phyloP scores from a whole-genome alignment of 1,140 invertebrate genomes.

The Aricia agestis region DNA sequence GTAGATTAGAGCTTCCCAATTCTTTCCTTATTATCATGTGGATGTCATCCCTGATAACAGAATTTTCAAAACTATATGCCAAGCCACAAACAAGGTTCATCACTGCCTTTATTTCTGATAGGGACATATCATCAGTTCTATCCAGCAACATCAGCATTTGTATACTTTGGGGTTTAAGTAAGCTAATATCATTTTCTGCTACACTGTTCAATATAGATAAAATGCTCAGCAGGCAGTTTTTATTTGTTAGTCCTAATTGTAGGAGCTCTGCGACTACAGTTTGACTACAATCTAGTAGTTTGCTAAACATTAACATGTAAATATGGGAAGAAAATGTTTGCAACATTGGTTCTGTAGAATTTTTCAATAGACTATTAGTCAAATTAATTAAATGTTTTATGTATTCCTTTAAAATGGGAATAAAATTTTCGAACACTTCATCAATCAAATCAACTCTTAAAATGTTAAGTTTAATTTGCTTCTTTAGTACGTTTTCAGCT shows the following conservation, averaged over 20 bases:
- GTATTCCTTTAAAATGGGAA: slow-evolving; percentile 62
- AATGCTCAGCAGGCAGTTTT: slow-evolving; percentile 55
- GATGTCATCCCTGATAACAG: slow-evolving; percentile 66
- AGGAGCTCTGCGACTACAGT: slow-evolving; percentile 59
- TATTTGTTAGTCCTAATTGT: slow-evolving; percentile 53
- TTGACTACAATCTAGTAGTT: slow-evolving; percentile 53
- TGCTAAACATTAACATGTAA: slow-evolving; percentile 59
- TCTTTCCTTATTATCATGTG: slow-evolving; percentile 72
- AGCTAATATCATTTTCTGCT: slow-evolving; percentile 52
- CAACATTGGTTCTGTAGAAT: slow-evolving; percentile 48
- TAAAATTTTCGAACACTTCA: slow-evolving; percentile 59
- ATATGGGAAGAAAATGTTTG: slow-evolving; percentile 60
- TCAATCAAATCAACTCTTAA: slow-evolving; percentile 57
- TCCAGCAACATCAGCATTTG: slow-evolving; percentile 68
- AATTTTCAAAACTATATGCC: slow-evolving; percentile 64
- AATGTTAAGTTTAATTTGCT: slow-evolving; percentile 60
- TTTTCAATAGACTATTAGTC: slow-evolving; percentile 55
- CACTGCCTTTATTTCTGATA: slow-evolving; percentile 58
- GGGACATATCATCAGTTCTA: slow-evolving; percentile 59
- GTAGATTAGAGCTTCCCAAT: slow-evolving; percentile 58
- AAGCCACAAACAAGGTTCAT: slow-evolving; percentile 70
- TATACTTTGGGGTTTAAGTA: slow-evolving; percentile 61
- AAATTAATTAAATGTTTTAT: slow-evolving; percentile 56
- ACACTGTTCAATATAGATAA: slow-evolving; percentile 63
- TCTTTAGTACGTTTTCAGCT: slow-evolving; percentile 58